Percentiles rank a stretch among this genome's conserved stretches.
Evolutionary conservation across 2,797 vertebrate species (phyloP).

Genomic region (Acanthurus tractus): DNA sequence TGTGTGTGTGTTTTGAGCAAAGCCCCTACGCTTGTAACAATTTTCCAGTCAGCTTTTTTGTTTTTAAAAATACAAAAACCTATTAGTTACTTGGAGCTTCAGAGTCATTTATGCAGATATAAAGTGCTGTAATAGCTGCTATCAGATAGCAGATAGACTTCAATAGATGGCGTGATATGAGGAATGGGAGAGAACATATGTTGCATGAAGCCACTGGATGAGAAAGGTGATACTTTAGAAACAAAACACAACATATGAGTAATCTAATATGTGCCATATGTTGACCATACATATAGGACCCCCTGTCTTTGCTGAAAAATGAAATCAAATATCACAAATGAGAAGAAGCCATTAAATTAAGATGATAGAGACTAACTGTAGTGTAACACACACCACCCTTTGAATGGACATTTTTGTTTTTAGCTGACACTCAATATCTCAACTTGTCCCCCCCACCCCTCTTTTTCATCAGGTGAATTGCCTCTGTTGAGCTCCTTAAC

Average conservation of each 20-base stretch:
- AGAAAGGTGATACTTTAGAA: constrained; percentile 76
- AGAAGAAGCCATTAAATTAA: constrained; percentile 80
- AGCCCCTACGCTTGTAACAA: neutral
- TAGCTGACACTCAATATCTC: constrained; percentile 74
- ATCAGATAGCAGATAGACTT: constrained; percentile 68
- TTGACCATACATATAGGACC: constrained; percentile 78
- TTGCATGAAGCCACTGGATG: constrained; percentile 72
- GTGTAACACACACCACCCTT: constrained; percentile 69
- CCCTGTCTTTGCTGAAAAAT: constrained; percentile 77
- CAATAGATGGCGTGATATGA: constrained; percentile 74
- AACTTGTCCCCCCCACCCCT: constrained; percentile 34
- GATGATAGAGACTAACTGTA: constrained; percentile 59
- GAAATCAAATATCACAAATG: constrained; percentile 83
- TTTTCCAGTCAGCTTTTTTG: neutral
- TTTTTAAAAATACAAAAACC: neutral
- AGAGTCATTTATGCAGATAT: constrained; percentile 47
- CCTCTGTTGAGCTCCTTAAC: constrained; percentile 74
- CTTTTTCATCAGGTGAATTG: constrained; percentile 75
- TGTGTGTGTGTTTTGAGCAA: neutral
- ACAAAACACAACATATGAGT: constrained; percentile 86
- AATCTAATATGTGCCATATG: constrained; percentile 88
- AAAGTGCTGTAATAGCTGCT: constrained; percentile 48
- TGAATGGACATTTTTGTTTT: constrained; percentile 72
- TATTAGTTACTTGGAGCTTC: constrained; percentile 16
- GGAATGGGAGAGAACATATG: constrained; percentile 80